Conservation (phyloP, 1,140 invertebrate genomes). For the Trinorchestia longiramus region DNA sequence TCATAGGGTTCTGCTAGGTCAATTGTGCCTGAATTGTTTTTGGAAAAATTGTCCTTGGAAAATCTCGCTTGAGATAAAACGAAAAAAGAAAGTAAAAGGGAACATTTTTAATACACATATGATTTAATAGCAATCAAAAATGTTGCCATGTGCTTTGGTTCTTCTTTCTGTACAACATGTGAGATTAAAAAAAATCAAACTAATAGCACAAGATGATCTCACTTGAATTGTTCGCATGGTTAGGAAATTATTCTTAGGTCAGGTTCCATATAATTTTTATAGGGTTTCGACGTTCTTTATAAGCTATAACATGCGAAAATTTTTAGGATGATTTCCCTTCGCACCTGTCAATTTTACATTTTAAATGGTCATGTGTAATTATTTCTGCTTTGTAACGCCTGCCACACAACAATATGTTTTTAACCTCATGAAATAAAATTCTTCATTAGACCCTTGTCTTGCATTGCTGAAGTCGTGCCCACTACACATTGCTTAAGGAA, state of each 20-base stretch:
- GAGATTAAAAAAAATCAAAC: too few relatives aligned
- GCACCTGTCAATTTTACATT: neutral
- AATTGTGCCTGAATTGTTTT: neutral
- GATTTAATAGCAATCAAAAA: too few relatives aligned
- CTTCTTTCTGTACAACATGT: too few relatives aligned
- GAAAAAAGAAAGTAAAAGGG: too few relatives aligned
- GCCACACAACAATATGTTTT: neutral
- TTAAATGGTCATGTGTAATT: neutral
- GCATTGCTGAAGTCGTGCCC: neutral
- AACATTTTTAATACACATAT: too few relatives aligned
- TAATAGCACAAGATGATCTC: too few relatives aligned
- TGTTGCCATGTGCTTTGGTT: neutral
- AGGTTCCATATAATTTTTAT: neutral
- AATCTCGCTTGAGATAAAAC: too few relatives aligned
- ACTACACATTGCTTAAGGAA: neutral
- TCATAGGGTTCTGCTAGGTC: neutral
- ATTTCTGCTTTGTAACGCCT: neutral
- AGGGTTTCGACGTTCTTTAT: neutral
- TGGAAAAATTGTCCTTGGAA: too few relatives aligned
- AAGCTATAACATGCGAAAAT: neutral
- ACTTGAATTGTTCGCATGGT: neutral
- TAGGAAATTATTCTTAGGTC: neutral
- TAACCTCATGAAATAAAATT: neutral
- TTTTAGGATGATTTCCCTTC: neutral
- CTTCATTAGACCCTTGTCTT: neutral